phyloP scores from a whole-genome alignment of 92 coral and sea anemone species.

The Bergia sp. region DNA sequence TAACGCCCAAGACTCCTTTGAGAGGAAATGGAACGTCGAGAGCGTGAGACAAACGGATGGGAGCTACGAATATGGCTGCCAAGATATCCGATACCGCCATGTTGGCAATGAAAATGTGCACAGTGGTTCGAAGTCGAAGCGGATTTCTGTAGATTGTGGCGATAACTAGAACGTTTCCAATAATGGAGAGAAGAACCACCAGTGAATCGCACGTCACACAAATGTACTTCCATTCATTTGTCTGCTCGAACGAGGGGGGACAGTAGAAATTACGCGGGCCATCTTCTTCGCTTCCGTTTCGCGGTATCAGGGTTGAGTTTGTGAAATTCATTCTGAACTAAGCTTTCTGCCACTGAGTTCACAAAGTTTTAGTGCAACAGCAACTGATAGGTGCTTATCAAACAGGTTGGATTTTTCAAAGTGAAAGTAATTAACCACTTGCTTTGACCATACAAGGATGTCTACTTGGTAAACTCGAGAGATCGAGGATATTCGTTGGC shows the following conservation, averaged over 20 bases:
- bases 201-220: neutral
- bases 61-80: slow-evolving; percentile 17
- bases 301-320: slow-evolving; percentile 3
- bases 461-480: neutral
- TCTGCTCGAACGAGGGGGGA: slow-evolving; percentile 2
- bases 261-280: neutral
- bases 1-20: neutral
- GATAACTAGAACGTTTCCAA: slow-evolving; percentile 26
- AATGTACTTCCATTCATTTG: slow-evolving; percentile 12
- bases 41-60: neutral
- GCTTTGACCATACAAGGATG: slow-evolving; percentile 21
- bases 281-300: neutral
- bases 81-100: slow-evolving; percentile 35
- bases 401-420: neutral
- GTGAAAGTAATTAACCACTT: neutral
- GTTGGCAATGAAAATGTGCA: slow-evolving; percentile 29
- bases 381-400: neutral
- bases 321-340: slow-evolving; percentile 6
- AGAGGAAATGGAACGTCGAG: slow-evolving; percentile 18
- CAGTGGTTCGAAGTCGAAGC: slow-evolving; percentile 33
- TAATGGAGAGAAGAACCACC: slow-evolving; percentile 6
- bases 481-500: neutral
- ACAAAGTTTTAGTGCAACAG: neutral
- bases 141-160: slow-evolving; percentile 22
- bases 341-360: slow-evolving; percentile 12